Conservation (phyloP, 2,113 vertebrate genomes). For the Gracilinanus agilis region DNA sequence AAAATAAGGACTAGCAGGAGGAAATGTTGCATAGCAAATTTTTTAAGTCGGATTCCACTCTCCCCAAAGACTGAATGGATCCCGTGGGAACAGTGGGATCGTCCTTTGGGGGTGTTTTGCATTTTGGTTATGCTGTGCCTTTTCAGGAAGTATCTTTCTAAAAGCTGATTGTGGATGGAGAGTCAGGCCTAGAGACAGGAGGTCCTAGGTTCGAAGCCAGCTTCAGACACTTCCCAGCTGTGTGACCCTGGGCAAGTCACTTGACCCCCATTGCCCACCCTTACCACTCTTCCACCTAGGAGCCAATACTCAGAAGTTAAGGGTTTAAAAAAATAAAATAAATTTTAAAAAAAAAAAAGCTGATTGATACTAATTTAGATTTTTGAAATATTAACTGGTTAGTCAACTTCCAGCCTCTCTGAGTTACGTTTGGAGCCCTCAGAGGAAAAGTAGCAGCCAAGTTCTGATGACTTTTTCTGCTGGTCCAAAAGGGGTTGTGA, state of each 20-base stretch:
- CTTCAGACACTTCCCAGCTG: too few species aligned
- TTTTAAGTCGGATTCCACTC: neutral
- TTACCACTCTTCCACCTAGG: too few species aligned
- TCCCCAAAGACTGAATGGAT: neutral
- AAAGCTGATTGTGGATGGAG: too few species aligned
- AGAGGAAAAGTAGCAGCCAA: neutral
- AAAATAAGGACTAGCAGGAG: neutral
- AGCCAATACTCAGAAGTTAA: too few species aligned
- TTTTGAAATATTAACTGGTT: neutral
- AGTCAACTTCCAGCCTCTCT: neutral
- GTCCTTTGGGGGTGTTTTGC: neutral
- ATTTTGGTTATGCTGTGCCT: neutral
- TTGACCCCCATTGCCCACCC: too few species aligned
- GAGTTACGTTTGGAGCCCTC: neutral
- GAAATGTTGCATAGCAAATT: neutral
- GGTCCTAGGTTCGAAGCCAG: too few species aligned
- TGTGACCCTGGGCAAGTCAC: too few species aligned
- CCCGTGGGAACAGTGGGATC: neutral
- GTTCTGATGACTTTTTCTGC: neutral
- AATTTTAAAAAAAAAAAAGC: too few species aligned
- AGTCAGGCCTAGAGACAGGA: too few species aligned
- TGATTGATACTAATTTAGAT: neutral
- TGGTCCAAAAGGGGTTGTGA: neutral
- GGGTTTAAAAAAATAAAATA: too few species aligned
- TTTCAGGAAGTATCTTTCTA: neutral